Evolutionary conservation across 2,113 vertebrate genomes (phyloP).

Genomic region (Leptobrachium leishanense): DNA sequence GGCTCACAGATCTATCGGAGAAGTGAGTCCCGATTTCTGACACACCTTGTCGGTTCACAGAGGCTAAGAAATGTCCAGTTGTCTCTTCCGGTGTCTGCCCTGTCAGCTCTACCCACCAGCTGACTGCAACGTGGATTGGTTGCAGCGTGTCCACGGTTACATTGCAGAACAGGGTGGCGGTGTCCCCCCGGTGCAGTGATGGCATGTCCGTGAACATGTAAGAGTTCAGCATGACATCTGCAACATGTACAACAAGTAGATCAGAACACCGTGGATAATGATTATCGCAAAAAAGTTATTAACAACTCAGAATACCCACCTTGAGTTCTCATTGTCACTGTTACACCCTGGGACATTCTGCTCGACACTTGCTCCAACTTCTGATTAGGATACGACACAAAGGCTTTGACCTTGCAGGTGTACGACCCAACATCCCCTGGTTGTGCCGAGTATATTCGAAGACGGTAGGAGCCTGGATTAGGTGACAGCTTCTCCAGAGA

Average conservation of each 20-base stretch:
- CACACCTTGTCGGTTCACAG: slow-evolving; percentile 70
- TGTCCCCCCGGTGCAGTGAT: slow-evolving; percentile 75
- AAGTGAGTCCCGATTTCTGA: slow-evolving; percentile 54
- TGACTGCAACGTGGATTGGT: slow-evolving; percentile 67
- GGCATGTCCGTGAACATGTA: slow-evolving; percentile 66
- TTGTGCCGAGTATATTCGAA: slow-evolving; percentile 75
- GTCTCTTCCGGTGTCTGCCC: slow-evolving; percentile 35
- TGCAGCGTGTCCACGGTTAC: slow-evolving; percentile 69
- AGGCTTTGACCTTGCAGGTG: slow-evolving; percentile 76
- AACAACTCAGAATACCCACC: slow-evolving; percentile 61
- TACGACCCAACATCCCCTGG: slow-evolving; percentile 77
- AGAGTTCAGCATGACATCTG: slow-evolving; percentile 73
- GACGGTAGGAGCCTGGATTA: slow-evolving; percentile 67
- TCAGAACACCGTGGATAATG: background rate
- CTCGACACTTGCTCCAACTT: slow-evolving; percentile 68
- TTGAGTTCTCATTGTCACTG: slow-evolving; percentile 76
- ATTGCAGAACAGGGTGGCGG: slow-evolving; percentile 77
- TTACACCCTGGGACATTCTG: slow-evolving; percentile 73
- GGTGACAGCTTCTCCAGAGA: slow-evolving; percentile 78
- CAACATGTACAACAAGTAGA: background rate
- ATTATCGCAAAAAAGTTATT: background rate
- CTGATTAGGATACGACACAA: slow-evolving; percentile 64
- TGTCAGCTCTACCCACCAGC: slow-evolving; percentile 69
- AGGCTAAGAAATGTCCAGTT: slow-evolving; percentile 58
- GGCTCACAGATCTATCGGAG: slow-evolving; percentile 66